phyloP scores from a whole-genome alignment of 2,113 vertebrate genomes.

The Cepphus grylle region DNA sequence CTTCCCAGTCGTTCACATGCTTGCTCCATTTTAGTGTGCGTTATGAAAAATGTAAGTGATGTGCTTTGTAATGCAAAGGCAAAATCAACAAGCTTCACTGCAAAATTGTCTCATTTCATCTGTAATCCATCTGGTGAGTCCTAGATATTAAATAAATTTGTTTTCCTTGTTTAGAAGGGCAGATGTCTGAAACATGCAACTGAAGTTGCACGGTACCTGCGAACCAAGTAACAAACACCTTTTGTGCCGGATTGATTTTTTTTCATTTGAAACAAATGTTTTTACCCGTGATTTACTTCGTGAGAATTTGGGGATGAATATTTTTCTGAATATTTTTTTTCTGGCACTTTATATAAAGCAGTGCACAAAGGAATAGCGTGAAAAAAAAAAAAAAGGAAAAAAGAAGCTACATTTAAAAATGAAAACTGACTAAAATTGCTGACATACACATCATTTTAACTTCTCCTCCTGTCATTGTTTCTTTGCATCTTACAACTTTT shows the following conservation, averaged over 20 bases:
- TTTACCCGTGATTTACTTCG: not conserved
- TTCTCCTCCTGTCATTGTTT: not conserved
- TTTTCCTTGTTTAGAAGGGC: not conserved
- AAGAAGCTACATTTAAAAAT: not conserved
- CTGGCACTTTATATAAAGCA: not conserved
- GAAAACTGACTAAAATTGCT: not conserved
- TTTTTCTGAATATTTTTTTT: not conserved
- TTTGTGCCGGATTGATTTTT: not conserved
- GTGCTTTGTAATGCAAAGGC: not conserved
- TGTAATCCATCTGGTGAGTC: not conserved
- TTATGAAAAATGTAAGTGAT: not conserved
- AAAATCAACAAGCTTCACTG: not conserved
- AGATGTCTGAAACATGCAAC: not conserved
- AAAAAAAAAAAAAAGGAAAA: too few species aligned
- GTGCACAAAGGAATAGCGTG: not conserved
- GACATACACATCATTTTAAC: not conserved
- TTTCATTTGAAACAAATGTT: not conserved
- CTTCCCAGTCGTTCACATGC: conserved; percentile 41
- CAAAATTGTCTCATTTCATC: not conserved
- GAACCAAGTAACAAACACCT: not conserved
- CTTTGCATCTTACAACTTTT: not conserved
- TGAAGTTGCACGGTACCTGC: not conserved
- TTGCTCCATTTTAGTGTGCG: conserved; percentile 39
- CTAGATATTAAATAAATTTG: not conserved
- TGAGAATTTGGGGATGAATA: not conserved